Conservation (phyloP, 2,888 invertebrate genomes). For the Rhopalosiphum nymphaeae region DNA sequence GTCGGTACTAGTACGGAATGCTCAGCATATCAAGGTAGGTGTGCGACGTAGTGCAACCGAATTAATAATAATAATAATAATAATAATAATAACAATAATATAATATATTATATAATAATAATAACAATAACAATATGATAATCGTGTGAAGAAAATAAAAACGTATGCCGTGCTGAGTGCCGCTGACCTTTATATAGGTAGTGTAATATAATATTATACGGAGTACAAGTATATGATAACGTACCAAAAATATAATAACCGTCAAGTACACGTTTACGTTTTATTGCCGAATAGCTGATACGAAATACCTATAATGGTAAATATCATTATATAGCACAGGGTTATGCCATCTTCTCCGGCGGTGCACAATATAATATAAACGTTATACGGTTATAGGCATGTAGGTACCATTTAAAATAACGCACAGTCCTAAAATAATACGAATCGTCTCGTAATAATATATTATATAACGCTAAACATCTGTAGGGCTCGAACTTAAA, state of each 20-base stretch:
- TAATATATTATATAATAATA: slow-evolving; percentile 19
- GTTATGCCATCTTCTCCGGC: neutral
- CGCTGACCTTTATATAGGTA: neutral
- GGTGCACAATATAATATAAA: neutral
- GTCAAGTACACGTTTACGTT: neutral
- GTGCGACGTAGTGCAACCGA: slow-evolving; percentile 6
- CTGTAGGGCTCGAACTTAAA: neutral
- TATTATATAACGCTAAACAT: neutral
- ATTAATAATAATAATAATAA: neutral
- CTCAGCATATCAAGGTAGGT: slow-evolving; percentile 64
- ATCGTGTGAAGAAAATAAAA: slow-evolving; percentile 8
- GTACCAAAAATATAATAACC: neutral
- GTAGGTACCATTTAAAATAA: neutral
- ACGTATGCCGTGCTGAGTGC: neutral
- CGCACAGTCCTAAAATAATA: neutral
- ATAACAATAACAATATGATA: neutral
- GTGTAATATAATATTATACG: too few species aligned
- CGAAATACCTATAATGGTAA: neutral
- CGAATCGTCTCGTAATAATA: neutral
- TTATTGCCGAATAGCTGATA: neutral
- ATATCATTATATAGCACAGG: neutral
- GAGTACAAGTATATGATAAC: neutral
- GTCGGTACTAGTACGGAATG: slow-evolving; percentile 63
- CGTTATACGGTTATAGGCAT: neutral
- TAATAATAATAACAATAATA: neutral